Conservation (phyloP, 2,888 invertebrate species). For the Platycnemis pennipes region DNA sequence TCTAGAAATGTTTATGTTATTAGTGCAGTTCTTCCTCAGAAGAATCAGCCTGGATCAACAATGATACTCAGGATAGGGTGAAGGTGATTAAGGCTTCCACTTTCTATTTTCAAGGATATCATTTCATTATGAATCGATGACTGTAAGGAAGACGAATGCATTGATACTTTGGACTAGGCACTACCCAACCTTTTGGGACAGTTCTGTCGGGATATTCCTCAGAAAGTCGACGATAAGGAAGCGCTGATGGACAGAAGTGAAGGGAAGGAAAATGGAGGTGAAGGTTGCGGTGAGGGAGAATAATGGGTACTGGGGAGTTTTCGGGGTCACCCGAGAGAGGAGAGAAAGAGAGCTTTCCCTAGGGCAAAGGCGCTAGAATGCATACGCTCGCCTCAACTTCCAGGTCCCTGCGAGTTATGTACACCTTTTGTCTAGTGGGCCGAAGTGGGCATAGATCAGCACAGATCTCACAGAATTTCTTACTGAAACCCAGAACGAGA, state of each 20-base stretch:
- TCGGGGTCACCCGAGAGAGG: background rate
- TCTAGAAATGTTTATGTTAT: too few species aligned
- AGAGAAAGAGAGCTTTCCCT: background rate
- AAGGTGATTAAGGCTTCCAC: background rate
- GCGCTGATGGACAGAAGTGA: too few species aligned
- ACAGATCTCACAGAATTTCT: background rate
- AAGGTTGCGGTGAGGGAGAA: slow-evolving; percentile 18
- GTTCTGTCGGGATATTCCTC: slow-evolving; percentile 35
- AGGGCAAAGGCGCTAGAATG: background rate
- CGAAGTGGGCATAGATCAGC: too few species aligned
- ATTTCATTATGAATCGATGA: slow-evolving; percentile 54
- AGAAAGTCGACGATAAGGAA: background rate
- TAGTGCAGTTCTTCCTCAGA: too few species aligned
- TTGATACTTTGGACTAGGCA: slow-evolving; percentile 39
- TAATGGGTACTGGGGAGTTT: background rate
- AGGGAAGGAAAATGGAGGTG: slow-evolving; percentile 15
- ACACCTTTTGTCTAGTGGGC: background rate
- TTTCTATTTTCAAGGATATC: background rate
- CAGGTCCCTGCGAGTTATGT: background rate
- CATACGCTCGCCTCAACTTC: background rate
- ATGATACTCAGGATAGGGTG: background rate
- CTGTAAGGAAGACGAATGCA: slow-evolving; percentile 5
- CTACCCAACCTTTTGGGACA: slow-evolving; percentile 28
- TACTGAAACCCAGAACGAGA: background rate
- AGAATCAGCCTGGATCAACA: background rate